Evolutionary conservation across 2,888 invertebrate genomes (phyloP).

Genomic region (Tryphoninae sp.): DNA sequence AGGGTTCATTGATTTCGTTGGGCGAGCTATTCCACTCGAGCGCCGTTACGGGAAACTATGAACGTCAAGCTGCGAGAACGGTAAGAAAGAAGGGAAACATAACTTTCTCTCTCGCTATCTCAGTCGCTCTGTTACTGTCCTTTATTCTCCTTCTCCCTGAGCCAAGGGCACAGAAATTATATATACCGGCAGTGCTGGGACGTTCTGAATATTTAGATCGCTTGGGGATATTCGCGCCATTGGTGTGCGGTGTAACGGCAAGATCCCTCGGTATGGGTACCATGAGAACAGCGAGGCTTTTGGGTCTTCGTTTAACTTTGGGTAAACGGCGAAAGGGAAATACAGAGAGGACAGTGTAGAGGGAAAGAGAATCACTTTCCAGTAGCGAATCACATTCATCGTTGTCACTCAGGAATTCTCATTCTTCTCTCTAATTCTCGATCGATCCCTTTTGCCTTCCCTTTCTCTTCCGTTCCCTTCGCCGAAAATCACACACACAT

Average conservation of each 20-base stretch:
- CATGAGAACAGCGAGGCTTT: constrained; percentile 2
- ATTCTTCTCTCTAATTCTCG: constrained; percentile 32
- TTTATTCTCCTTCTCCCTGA: background rate
- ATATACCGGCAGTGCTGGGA: constrained; percentile 41
- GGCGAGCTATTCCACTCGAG: constrained; percentile 14
- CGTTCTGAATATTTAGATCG: constrained; percentile 74
- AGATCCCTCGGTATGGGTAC: constrained; percentile 14
- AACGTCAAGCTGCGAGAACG: background rate
- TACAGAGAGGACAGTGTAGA: background rate
- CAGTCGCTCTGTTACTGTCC: background rate
- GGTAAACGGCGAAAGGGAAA: background rate
- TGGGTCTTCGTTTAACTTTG: constrained; percentile 4
- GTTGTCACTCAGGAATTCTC: constrained; percentile 33
- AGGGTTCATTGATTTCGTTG: constrained; percentile 4
- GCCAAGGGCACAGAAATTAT: constrained; percentile 47
- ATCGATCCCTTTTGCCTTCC: background rate
- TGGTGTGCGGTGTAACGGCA: constrained; percentile 1
- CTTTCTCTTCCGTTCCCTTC: background rate
- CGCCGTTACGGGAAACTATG: constrained; percentile 12
- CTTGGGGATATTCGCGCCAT: constrained; percentile 57
- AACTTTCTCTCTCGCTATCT: background rate
- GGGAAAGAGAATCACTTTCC: constrained; percentile 47
- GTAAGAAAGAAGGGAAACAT: background rate
- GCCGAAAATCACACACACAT: background rate
- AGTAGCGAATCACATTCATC: constrained; percentile 55